Evolutionary conservation across 2,888 invertebrate species (phyloP).

Genomic region (Acronicta leporina): DNA sequence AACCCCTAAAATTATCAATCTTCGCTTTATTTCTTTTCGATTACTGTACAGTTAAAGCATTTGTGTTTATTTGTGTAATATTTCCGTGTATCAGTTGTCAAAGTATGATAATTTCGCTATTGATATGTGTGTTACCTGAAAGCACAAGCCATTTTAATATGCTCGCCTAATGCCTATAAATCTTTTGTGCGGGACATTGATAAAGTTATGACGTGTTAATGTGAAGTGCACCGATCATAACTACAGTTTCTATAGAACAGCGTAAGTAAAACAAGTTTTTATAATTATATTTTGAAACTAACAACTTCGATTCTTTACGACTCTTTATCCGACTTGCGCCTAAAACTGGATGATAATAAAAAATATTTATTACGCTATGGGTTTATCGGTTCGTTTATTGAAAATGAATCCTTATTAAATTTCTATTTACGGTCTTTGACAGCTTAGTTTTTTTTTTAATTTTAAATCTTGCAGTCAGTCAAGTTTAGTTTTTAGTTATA

Average conservation of each 20-base stretch:
- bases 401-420: no score
- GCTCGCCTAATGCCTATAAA: conserved; percentile 51
- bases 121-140: conserved; percentile 49
- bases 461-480: no score
- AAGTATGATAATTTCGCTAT: conserved; percentile 24
- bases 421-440: no score
- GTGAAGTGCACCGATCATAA: conserved; percentile 33
- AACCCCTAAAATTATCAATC: conserved; percentile 24
- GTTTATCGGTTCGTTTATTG: no score
- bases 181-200: conserved; percentile 56
- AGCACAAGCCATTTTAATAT: conserved; percentile 64
- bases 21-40: conserved; percentile 4
- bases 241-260: conserved; percentile 42
- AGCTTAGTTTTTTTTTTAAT: no score
- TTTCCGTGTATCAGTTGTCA: conserved; percentile 8
- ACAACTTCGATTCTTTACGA: neutral
- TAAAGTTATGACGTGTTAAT: conserved; percentile 70
- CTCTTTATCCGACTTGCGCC: no score
- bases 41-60: neutral
- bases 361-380: no score
- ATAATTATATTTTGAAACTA: neutral
- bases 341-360: neutral
- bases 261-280: conserved; percentile 42
- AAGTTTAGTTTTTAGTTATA: no score
- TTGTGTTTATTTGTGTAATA: conserved; percentile 19